Conservation (phyloP, 2,113 vertebrate genomes). For the Poecile atricapillus region DNA sequence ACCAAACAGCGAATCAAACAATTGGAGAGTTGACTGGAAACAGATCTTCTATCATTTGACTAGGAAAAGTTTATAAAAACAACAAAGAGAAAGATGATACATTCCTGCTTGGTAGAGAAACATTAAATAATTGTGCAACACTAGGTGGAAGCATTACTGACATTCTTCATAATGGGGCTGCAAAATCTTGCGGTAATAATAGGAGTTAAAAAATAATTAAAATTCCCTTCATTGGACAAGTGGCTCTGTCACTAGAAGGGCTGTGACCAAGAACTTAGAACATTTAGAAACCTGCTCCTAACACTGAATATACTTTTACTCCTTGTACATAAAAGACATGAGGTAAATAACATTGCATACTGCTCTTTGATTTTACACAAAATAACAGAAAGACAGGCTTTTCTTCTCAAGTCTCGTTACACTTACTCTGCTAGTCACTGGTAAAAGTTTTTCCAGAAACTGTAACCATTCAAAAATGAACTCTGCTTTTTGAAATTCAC, state of each 20-base stretch:
- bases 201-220: not conserved
- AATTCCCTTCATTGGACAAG: not conserved
- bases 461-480: conserved; percentile 88
- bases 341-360: not conserved
- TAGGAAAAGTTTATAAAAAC: not conserved
- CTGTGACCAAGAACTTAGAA: not conserved
- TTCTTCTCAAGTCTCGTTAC: not conserved
- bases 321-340: not conserved
- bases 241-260: not conserved
- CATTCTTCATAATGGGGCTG: not conserved
- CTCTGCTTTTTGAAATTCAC: conserved; percentile 81
- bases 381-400: not conserved
- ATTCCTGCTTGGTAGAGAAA: not conserved
- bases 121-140: not conserved
- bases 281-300: not conserved
- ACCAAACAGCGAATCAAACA: not conserved
- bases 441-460: conserved; percentile 85
- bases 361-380: not conserved
- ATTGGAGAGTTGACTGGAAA: not conserved
- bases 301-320: not conserved
- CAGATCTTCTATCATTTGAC: not conserved
- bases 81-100: not conserved
- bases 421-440: conserved; percentile 79
- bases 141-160: not conserved
- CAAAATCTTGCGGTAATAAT: not conserved